Conservation (phyloP, 2,888 invertebrate genomes). For the Agrotis segetum region DNA sequence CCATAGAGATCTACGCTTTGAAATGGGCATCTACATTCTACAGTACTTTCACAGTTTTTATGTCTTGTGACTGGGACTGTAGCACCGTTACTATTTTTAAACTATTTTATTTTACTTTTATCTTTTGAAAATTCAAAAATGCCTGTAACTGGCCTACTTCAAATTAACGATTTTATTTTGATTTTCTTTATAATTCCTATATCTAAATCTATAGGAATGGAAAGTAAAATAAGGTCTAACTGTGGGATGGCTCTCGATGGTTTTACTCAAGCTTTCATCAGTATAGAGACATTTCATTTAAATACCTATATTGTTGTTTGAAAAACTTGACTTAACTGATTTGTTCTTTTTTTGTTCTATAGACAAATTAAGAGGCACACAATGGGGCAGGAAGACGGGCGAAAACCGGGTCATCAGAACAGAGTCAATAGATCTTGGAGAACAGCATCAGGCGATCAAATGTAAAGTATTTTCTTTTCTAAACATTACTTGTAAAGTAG, state of each 20-base stretch:
- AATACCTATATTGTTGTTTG: background rate
- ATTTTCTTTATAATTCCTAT: too few species aligned
- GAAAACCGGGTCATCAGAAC: constrained; percentile 35
- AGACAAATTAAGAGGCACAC: constrained; percentile 11
- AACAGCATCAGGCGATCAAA: constrained; percentile 20
- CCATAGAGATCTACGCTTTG: too few species aligned
- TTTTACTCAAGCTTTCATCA: background rate
- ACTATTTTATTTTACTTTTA: too few species aligned
- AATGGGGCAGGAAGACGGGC: constrained; percentile 43
- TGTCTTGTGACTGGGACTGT: too few species aligned
- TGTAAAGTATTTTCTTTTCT: constrained; percentile 12
- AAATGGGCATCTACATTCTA: too few species aligned
- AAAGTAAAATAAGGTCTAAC: too few species aligned
- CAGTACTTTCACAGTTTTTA: too few species aligned
- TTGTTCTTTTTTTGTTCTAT: constrained; percentile 1
- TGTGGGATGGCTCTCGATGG: background rate
- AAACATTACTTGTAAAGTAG: background rate
- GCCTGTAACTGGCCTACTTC: too few species aligned
- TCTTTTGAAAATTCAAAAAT: too few species aligned
- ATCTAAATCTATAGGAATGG: too few species aligned
- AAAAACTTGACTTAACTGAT: background rate
- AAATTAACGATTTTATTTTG: too few species aligned
- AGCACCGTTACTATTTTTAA: too few species aligned
- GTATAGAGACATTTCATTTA: background rate
- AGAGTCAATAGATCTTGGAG: constrained; percentile 26